Conservation (phyloP, 2,888 invertebrate species). For the Xylota sylvarum region DNA sequence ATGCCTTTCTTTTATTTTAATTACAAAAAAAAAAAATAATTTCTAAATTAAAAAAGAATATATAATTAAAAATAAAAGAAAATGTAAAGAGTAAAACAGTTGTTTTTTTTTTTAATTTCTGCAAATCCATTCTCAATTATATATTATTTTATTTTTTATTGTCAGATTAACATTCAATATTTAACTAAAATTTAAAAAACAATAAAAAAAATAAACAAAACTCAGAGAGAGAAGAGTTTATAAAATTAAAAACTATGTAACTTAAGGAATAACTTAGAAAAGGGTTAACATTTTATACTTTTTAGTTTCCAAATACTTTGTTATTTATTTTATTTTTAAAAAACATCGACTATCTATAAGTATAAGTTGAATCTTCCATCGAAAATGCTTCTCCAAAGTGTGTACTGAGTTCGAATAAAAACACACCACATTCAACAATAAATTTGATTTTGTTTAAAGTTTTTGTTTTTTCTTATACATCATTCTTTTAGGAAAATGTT, state of each 20-base stretch:
- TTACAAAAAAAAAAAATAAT: neutral
- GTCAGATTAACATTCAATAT: slow-evolving; percentile 69
- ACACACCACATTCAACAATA: slow-evolving; percentile 57
- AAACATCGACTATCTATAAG: slow-evolving; percentile 71
- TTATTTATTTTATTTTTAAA: slow-evolving; percentile 21
- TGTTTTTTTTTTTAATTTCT: slow-evolving; percentile 8
- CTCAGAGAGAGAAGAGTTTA: slow-evolving; percentile 10
- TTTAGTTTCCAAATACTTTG: slow-evolving; percentile 8
- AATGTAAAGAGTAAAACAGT: slow-evolving; percentile 21
- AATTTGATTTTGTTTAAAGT: slow-evolving; percentile 36
- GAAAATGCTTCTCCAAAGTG: slow-evolving; percentile 22
- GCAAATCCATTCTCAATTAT: slow-evolving; percentile 16
- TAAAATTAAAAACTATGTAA: slow-evolving; percentile 20
- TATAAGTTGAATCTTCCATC: slow-evolving; percentile 20
- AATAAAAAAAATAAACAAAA: slow-evolving; percentile 31
- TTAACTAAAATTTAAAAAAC: slow-evolving; percentile 43
- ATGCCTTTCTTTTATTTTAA: neutral
- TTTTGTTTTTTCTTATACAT: slow-evolving; percentile 27
- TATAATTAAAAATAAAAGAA: neutral
- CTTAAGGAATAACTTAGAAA: slow-evolving; percentile 2
- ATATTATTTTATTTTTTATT: slow-evolving; percentile 64
- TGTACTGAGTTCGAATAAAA: slow-evolving; percentile 38
- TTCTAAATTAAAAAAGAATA: neutral
- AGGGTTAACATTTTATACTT: neutral
- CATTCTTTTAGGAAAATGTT: slow-evolving; percentile 34